Base-by-base conservation (phyloP, 2,113 vertebrate species). In the Morone chrysops region DNA sequence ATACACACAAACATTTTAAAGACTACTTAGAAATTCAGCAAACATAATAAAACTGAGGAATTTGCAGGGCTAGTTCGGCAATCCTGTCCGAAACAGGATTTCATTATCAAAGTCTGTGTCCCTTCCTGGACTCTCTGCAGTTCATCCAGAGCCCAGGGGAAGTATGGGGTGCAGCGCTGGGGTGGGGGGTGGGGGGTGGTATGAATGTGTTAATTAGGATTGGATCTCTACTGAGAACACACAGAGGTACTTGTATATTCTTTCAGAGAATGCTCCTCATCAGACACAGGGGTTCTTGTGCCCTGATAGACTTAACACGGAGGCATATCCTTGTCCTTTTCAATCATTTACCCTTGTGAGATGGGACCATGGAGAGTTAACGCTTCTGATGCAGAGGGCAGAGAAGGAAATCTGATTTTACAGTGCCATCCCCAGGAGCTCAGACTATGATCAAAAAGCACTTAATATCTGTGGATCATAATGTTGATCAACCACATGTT, bases 231-330 rank as follows among this genome's bases (percentile, higher is more conserved):
- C 78, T 81, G 86, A 92, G 87, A 89, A 86, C 88, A 87, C 87
- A 91, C 89, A 86, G 90, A 93, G 87, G 87, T 93, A 94, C 94
- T 94, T 93, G 92, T 90, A 93, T 94, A 94, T 95, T 95, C 92
- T 88, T 94, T 94, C 73, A 91, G 90, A 93, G 94, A 90, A 83
- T 22, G 57, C 81, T 92, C 69, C 75, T 87, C 81, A 70, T 88
- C 79, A 82, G 75, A 86, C 57, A 65, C 41, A 75, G 40, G 78
- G 87, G 61, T 89, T 88, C 65, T 61, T 87, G 81, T 41, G 86
- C 83, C 79, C 66, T 62, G 78, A 71, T 79, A 70, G 80, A 83
- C 80, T 31, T 74, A 76, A 87, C 80, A 79, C 80, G 75, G 72
- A 90, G 62, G 82, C 68, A 45, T 41, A 82, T 80, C 89, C 89